phyloP scores from a whole-genome alignment of 2,888 invertebrate genomes.

The Aspidiotus rigidus region DNA sequence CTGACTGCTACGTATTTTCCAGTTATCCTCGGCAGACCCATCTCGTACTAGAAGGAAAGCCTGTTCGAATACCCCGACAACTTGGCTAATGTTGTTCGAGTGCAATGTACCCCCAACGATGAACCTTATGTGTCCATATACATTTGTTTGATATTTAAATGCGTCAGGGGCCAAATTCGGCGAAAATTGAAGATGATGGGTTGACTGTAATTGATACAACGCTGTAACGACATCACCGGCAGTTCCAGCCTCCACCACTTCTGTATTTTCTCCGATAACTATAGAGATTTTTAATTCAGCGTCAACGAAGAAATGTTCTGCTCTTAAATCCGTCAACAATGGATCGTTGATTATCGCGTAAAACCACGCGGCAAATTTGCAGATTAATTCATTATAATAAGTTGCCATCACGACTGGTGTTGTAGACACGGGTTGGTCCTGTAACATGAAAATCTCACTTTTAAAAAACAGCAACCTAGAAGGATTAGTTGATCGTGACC shows the following conservation, averaged over 20 bases:
- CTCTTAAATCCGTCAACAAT: constrained; percentile 42
- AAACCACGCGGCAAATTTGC: constrained; percentile 53
- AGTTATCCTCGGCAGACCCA: constrained; percentile 54
- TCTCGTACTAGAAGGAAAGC: constrained; percentile 55
- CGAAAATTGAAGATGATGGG: constrained; percentile 51
- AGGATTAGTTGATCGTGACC: too few species aligned
- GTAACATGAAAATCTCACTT: too few species aligned
- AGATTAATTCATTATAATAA: constrained; percentile 45
- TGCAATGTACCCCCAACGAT: constrained; percentile 57
- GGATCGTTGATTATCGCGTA: constrained; percentile 46
- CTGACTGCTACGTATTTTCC: constrained; percentile 56
- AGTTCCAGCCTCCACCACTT: constrained; percentile 38
- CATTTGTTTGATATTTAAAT: constrained; percentile 50
- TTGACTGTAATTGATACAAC: constrained; percentile 43
- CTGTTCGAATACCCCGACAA: constrained; percentile 57
- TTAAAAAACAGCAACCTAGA: too few species aligned
- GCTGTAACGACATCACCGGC: constrained; percentile 43
- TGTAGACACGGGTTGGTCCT: too few species aligned
- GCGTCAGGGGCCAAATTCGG: constrained; percentile 53
- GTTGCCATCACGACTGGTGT: not conserved
- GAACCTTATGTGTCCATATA: constrained; percentile 54
- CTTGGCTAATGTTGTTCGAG: constrained; percentile 41
- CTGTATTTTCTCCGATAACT: constrained; percentile 39
- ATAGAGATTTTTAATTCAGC: constrained; percentile 44
- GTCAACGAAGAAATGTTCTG: constrained; percentile 52